Conservation (phyloP, 2,797 vertebrate genomes). For the Benthosema pterotum region DNA sequence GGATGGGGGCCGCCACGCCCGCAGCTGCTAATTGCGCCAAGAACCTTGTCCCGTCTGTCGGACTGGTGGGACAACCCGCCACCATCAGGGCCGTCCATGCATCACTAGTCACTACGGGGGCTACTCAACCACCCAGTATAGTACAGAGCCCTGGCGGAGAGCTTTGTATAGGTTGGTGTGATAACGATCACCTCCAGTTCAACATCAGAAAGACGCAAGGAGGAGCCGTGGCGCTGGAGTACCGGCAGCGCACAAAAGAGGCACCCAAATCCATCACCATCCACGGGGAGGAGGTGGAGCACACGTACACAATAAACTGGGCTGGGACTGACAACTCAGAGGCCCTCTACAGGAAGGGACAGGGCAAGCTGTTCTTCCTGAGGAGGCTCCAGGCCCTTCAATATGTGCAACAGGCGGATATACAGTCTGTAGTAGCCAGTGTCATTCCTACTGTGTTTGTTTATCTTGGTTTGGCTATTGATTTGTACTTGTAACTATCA, state of each 20-base stretch:
- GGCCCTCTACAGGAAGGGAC: background rate
- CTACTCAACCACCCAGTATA: no score
- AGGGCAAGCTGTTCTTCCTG: slow-evolving; percentile 1
- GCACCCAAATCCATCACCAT: background rate
- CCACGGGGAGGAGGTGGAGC: background rate
- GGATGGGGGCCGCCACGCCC: no score
- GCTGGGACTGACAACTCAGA: background rate
- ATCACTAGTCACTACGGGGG: no score
- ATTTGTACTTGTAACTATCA: no score
- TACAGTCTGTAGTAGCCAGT: background rate
- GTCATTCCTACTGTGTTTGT: background rate
- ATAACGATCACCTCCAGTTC: background rate
- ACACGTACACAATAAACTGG: background rate
- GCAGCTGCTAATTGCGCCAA: no score
- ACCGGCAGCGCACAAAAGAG: background rate
- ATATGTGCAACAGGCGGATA: background rate
- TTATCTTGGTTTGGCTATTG: no score
- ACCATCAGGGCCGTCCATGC: no score
- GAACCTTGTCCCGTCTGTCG: no score
- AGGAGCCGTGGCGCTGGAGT: background rate
- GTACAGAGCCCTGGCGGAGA: background rate
- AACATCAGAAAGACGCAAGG: background rate
- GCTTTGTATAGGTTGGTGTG: background rate
- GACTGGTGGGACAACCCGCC: no score
- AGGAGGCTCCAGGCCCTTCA: background rate